Conservation (phyloP, 2,113 vertebrate genomes). For the Cyprinodon brontotheroides region DNA sequence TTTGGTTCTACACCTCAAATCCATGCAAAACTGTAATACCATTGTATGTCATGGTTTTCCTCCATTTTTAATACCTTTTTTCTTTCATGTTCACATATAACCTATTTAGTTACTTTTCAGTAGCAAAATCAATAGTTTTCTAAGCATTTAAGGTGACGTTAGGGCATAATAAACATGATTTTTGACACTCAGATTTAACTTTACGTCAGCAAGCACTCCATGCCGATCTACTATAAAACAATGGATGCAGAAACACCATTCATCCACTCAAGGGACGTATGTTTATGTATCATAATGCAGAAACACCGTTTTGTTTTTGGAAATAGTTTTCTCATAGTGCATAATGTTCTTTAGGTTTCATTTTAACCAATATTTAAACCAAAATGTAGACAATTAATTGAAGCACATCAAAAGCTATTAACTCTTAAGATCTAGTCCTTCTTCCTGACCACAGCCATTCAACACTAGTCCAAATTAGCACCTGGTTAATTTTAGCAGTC, state of each 20-base stretch:
- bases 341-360: background rate
- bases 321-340: background rate
- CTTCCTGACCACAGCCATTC: slow-evolving; percentile 1
- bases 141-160: too few relatives aligned
- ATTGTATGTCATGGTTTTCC: too few relatives aligned
- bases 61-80: too few relatives aligned
- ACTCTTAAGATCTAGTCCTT: background rate
- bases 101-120: too few relatives aligned
- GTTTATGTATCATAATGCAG: background rate
- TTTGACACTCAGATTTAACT: background rate
- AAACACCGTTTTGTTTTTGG: too few relatives aligned
- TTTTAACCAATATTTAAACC: background rate
- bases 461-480: slow-evolving; percentile 53
- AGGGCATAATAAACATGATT: too few relatives aligned
- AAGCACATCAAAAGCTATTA: too few relatives aligned
- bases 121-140: too few relatives aligned
- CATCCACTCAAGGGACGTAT: background rate
- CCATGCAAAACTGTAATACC: too few relatives aligned
- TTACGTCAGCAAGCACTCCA: background rate
- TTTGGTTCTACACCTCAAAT: too few relatives aligned
- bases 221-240: background rate
- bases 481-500: slow-evolving; percentile 67
- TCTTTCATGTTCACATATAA: too few relatives aligned
- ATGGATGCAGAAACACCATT: background rate
- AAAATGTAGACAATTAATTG: background rate